Evolutionary conservation across 2,888 invertebrate species (phyloP).

Genomic region (Caenorhabditis imperialis): DNA sequence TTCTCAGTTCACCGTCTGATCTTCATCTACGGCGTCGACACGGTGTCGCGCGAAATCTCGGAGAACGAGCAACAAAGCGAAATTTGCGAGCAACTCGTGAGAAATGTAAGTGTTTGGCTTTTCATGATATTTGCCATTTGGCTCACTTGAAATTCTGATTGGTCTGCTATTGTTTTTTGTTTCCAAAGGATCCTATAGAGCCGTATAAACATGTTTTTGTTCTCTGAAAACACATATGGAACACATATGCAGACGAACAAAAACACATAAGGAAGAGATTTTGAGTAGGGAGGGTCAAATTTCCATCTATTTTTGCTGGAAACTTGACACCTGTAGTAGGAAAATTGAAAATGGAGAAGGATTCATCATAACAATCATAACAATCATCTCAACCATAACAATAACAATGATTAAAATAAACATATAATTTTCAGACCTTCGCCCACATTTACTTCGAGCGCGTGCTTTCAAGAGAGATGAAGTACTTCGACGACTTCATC

Average conservation of each 20-base stretch:
- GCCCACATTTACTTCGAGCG: constrained; percentile 74
- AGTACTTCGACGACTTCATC: constrained; percentile 74
- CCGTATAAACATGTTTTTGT: constrained; percentile 52
- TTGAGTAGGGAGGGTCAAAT: constrained; percentile 10
- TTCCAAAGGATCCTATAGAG: constrained; percentile 30
- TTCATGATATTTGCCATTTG: not conserved
- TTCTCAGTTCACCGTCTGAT: constrained; percentile 71
- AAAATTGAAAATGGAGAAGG: no score
- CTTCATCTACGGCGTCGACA: constrained; percentile 69
- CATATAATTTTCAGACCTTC: constrained; percentile 72
- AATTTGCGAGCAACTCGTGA: constrained; percentile 56
- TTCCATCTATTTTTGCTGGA: no score
- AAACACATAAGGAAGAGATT: not conserved
- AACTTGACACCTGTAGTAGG: no score
- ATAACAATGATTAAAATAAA: no score
- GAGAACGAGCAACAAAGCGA: constrained; percentile 48
- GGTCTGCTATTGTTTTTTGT: constrained; percentile 13
- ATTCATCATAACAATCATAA: no score
- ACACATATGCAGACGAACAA: constrained; percentile 31
- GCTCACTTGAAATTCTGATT: constrained; percentile 42
- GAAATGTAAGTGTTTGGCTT: constrained; percentile 53
- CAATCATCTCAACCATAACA: no score
- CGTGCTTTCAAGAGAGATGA: constrained; percentile 69
- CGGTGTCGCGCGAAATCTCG: constrained; percentile 48
- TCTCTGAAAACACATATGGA: constrained; percentile 16